These are phyloP conservation scores for Smittia aterrima DNA, from an alignment of 2,888 invertebrate species.

Conservation along the genomic window DNA sequence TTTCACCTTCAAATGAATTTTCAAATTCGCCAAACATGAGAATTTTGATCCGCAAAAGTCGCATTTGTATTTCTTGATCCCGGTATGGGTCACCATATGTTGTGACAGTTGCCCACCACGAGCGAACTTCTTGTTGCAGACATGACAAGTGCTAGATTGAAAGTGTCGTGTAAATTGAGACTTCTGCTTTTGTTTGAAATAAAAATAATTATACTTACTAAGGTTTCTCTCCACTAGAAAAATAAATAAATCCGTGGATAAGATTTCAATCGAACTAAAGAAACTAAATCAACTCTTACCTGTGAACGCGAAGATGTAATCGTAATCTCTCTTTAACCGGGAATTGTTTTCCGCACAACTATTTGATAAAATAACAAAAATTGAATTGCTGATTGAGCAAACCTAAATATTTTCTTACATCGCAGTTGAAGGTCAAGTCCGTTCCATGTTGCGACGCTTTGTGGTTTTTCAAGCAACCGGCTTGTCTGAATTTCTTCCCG, in stretches of 20 bases:
- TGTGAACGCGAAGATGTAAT: constrained; percentile 69
- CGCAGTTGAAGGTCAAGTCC: constrained; percentile 44
- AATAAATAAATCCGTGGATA: background rate
- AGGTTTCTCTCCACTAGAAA: constrained; percentile 62
- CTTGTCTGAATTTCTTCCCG: constrained; percentile 63
- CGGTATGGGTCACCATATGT: constrained; percentile 72
- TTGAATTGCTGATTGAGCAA: background rate
- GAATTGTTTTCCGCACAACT: constrained; percentile 73
- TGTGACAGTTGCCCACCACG: constrained; percentile 68
- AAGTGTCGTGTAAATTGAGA: background rate
- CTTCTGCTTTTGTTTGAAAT: background rate
- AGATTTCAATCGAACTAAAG: background rate
- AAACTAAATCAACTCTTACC: background rate
- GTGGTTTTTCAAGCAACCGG: constrained; percentile 65
- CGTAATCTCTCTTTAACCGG: constrained; percentile 72
- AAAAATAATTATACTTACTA: constrained; percentile 50
- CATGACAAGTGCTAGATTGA: constrained; percentile 52
- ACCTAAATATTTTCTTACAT: background rate
- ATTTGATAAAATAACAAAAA: constrained; percentile 46
- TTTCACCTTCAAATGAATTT: constrained; percentile 53
- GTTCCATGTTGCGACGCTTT: constrained; percentile 51
- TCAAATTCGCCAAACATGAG: constrained; percentile 50
- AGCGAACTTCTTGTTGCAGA: constrained; percentile 66
- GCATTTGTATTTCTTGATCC: constrained; percentile 70
- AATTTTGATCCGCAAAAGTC: constrained; percentile 57